Evolutionary conservation across 2,888 invertebrate species (phyloP), one percentile per base, ranked within the genome.

Genomic region (Aelia acuminata): DNA sequence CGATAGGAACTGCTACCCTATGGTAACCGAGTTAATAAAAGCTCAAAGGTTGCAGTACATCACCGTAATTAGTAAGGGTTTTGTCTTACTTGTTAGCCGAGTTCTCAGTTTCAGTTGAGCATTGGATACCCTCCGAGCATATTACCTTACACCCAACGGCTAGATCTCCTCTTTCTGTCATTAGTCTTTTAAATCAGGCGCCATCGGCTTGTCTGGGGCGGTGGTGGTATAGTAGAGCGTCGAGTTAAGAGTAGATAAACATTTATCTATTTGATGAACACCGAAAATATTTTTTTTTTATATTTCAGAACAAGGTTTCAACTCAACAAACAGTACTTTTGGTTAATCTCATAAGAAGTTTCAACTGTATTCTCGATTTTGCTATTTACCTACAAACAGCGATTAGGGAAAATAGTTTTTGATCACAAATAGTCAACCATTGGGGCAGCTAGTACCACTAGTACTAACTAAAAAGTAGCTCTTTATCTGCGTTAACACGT

Each of bases 71-170:
- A 80, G 80, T 80, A 47, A 47, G 80, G 80, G 80, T 80, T 80
- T 80, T 80, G 80, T 80, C 80, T 80, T 80, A 80, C 80, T 80
- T 80, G 80, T 80, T 80, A 80, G 80, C 80, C 43, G n/a, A 80
- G 43, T 47, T 80, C 80, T 80, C 80, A 80, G 43, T 80, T 80
- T 80, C 80, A 80, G 80, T 43, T 80, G 80, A 39, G 80, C 43
- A 80, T 80, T 80, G 13, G 80, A 80, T 80, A 80, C 80, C 43
- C 80, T 10, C 43, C n/a, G 39, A 43, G 80, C 80, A 80, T 39
- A 80, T 80, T 43, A 39, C 22, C 80, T 80, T 80, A 80, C 80
- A 80, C 11, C 80, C 80, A n/a, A 22, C 80, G 18, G 80, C 43
- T 80, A 80, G 80, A 80, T 47, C 43, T 39, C 43, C 43, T 80